These are phyloP conservation scores for Mongoloraphidia duomilia DNA, from an alignment of 2,888 invertebrate genomes.

Conservation along the genomic window DNA sequence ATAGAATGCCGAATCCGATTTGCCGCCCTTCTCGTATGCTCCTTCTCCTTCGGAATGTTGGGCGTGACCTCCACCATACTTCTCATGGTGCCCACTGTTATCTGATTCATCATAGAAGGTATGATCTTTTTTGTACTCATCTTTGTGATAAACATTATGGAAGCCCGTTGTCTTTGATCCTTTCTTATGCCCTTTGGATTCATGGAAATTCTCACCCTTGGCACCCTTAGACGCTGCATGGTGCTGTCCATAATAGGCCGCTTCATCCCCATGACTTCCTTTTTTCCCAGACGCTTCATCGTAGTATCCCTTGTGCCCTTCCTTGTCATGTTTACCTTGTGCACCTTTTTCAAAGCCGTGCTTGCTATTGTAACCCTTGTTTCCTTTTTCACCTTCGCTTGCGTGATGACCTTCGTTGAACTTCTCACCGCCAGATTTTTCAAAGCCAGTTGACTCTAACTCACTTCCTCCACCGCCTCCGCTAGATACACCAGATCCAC, in stretches of 20 bases:
- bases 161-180: conserved; percentile 56
- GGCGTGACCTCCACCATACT: conserved; percentile 41
- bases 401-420: conserved; percentile 34
- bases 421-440: conserved; percentile 32
- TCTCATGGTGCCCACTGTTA: conserved; percentile 48
- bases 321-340: conserved; percentile 38
- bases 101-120: conserved; percentile 61
- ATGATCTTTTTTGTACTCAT: conserved; percentile 64
- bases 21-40: conserved; percentile 39
- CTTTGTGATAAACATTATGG: conserved; percentile 59
- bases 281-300: conserved; percentile 38
- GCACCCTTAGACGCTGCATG: conserved; percentile 36
- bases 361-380: conserved; percentile 38
- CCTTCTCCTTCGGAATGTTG: conserved; percentile 41
- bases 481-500: conserved; percentile 5
- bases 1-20: conserved; percentile 36
- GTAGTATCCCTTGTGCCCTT: conserved; percentile 37
- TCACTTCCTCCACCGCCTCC: conserved; percentile 6
- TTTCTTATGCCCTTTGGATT: conserved; percentile 47
- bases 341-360: conserved; percentile 40
- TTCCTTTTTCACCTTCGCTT: conserved; percentile 39
- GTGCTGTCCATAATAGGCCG: conserved; percentile 39
- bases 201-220: conserved; percentile 41
- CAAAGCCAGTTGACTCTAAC: conserved; percentile 7
- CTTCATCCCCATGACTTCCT: conserved; percentile 37